These are phyloP conservation scores for Thysanoteuthis rhombus DNA, from an alignment of 2,888 invertebrate genomes.

Conservation along the genomic window DNA sequence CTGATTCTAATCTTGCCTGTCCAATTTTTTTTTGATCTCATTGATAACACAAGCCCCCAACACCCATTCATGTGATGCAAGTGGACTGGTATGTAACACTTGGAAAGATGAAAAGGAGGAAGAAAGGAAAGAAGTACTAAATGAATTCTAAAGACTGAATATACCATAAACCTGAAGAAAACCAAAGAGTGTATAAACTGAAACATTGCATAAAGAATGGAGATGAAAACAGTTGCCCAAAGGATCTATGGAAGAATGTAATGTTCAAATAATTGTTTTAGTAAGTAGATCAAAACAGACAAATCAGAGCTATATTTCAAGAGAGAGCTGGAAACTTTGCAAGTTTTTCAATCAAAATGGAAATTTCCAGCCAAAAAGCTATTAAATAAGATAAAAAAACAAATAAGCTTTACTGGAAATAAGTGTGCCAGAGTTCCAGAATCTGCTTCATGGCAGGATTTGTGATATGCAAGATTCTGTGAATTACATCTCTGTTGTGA, in stretches of 20 bases:
- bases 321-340: background rate
- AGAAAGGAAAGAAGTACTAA: background rate
- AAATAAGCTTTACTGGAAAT: slow-evolving; percentile 74
- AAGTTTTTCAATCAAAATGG: background rate
- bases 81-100: background rate
- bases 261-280: too few relatives aligned
- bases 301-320: too few relatives aligned
- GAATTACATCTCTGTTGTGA: slow-evolving; percentile 70
- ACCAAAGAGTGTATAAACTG: too few relatives aligned
- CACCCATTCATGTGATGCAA: background rate
- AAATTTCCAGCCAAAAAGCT: background rate
- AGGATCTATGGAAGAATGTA: too few relatives aligned
- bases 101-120: background rate
- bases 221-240: too few relatives aligned
- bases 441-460: slow-evolving; percentile 85
- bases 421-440: slow-evolving; percentile 81
- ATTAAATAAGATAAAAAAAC: background rate
- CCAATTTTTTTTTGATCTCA: background rate
- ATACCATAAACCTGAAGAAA: too few relatives aligned
- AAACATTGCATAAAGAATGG: too few relatives aligned
- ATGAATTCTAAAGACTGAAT: too few relatives aligned
- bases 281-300: too few relatives aligned
- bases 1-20: background rate
- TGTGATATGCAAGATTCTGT: slow-evolving; percentile 77
- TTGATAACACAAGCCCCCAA: background rate